Percentiles rank a stretch among this genome's conserved stretches.
phyloP scores from a whole-genome alignment of 2,888 invertebrate genomes.

The Apeira syringaria region DNA sequence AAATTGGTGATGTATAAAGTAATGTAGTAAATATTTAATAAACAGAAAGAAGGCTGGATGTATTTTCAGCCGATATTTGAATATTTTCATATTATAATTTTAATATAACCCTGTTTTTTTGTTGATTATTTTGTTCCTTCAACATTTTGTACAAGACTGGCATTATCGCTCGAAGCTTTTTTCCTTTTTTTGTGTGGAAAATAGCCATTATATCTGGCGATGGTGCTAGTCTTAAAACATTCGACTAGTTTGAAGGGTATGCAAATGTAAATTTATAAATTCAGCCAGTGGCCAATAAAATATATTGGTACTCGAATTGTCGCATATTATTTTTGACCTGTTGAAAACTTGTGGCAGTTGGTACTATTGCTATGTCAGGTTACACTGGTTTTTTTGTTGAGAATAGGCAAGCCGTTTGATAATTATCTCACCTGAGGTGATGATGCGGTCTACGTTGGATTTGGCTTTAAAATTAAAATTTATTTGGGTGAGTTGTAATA shows the following conservation, averaged over 20 bases:
- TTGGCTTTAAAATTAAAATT: too few species aligned
- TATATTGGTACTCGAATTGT: conserved; percentile 78
- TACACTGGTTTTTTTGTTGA: too few species aligned
- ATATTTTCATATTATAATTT: conserved; percentile 84
- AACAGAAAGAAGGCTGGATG: conserved; percentile 80
- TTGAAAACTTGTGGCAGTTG: too few species aligned
- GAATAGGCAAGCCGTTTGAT: too few species aligned
- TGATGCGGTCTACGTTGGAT: too few species aligned
- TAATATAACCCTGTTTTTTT: conserved; percentile 83
- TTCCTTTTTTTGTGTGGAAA: conserved; percentile 17
- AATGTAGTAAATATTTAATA: conserved; percentile 83
- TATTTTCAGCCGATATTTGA: conserved; percentile 79
- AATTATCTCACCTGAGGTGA: too few species aligned
- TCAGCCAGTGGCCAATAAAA: conserved; percentile 83
- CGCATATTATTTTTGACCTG: conserved; percentile 61
- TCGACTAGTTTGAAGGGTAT: conserved; percentile 64
- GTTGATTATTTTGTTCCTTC: conserved; percentile 76
- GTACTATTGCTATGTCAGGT: too few species aligned
- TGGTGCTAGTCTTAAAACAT: conserved; percentile 54
- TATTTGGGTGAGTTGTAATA: too few species aligned
- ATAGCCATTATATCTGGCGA: conserved; percentile 32
- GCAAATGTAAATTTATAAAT: conserved; percentile 78
- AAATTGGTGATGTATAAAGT: conserved; percentile 84
- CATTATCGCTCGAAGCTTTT: conserved; percentile 43
- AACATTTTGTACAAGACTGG: conserved; percentile 66